Base-by-base conservation (phyloP, 2,888 invertebrate species). In the Lochmaea capreae region DNA sequence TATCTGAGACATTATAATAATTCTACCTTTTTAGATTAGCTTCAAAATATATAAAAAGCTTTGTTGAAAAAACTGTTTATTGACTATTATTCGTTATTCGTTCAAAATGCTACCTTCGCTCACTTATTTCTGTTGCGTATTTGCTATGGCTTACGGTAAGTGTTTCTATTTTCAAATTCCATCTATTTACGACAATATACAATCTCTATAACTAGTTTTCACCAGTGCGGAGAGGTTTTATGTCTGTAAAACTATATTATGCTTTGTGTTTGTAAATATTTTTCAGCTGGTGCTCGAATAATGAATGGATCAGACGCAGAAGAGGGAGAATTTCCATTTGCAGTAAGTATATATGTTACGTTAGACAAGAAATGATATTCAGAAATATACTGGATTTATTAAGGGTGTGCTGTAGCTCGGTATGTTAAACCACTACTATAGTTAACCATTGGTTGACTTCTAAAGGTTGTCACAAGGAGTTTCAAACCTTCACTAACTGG, bases 321-420 rank as follows among this genome's bases (percentile, higher is more conserved):
- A 42, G 75, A 79, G 68, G 82, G 80, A 66, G 82, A 82, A 76
- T 82, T 80, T 73, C 82, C 81, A 12, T 82, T 74, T 76, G 82
- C 79, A 16, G 82, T 82, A 76, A 78, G 76, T 78, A 71, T 22
- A 2, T 26, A 26, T 26, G 26, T 26, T 1, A 3, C 3, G 26
- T 26, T 26, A 26, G 3, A 26, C 26, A 26, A 26, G 26, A 26
- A 26, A 26, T 26, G 3, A 26, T 26, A 26, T 26, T 2, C 1
- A 26, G 26, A 26, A 26, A 26, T n/a, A 26, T 26, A 26, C 26
- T 26, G 26, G 26, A 1, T 26, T 26, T 26, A 26, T 26, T 26
- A 26, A 3, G 26, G 26, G 26, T 26, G 26, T 26, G 3, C 1
- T 26, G 26, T 26, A 26, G 26, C 3, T 26, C 26, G 26, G 26